Evolutionary conservation across 2,888 invertebrate species (phyloP), one percentile per base, ranked within the genome.

Genomic region (Nephrocerus scutellatus): DNA sequence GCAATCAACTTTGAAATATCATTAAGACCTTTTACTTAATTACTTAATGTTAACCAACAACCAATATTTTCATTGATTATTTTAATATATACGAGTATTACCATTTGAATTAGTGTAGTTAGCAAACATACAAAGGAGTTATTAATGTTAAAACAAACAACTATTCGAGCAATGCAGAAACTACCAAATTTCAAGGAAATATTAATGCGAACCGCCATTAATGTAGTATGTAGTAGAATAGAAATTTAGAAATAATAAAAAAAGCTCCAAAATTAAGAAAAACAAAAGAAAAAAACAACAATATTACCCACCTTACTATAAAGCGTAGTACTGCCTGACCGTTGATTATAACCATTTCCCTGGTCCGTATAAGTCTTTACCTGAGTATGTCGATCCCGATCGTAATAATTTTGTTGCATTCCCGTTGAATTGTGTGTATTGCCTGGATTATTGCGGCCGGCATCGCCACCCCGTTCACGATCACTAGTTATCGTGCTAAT

Each of bases 301-400:
- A n/a, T n/a, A 10, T 59, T 62, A 72, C 80, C 81, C 80, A 89
- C 88, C 84, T 89, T 89, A 76, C 88, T 88, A 73, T 89, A 89
- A 72, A 85, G 86, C 72, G 87, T 68, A 56, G 69, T 62, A 61
- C 68, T 65, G 59, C 70, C 68, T 69, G 85, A 79, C 67, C 85
- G 84, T 73, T 73, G 79, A 58, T 81, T 75, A 68, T 79, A 80
- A 64, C 82, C 82, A 75, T 81, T 82, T 70, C 89, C 89, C 75
- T 90, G 89, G 74, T 84, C 90, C 80, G 88, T 88, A 77, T 91
- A 91, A 70, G 90, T 89, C 77, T 89, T 89, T 75, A 91, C 90
- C 82, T 89, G 89, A 74, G 84, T 86, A 72, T 82, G 84, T 70
- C 82, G 77, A 56, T 79, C 73, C 70, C 66, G 60, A 57, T 69